These are phyloP conservation scores for Hymenopus coronatus DNA, from an alignment of 2,888 invertebrate genomes.

Conservation along the genomic window DNA sequence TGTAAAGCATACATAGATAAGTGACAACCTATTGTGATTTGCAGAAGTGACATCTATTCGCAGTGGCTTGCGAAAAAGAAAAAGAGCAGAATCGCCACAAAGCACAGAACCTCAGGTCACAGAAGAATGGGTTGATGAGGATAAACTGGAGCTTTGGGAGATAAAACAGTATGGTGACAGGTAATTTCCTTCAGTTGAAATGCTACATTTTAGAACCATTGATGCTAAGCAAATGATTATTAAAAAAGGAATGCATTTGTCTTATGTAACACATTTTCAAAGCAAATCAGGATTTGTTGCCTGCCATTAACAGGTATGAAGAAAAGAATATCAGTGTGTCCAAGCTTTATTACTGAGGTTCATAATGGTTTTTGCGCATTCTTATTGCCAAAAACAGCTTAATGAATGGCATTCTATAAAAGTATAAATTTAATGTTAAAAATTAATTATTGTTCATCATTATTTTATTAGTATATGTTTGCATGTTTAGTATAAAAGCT, in stretches of 20 bases:
- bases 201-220: not conserved
- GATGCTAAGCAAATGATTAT: not conserved
- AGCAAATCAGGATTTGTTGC: not conserved
- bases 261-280: not conserved
- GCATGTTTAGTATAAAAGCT: not conserved
- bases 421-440: too few relatives aligned
- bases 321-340: not conserved
- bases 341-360: not conserved
- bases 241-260: not conserved
- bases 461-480: not conserved
- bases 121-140: slow-evolving; percentile 96
- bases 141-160: slow-evolving; percentile 94
- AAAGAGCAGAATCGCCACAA: slow-evolving; percentile 90
- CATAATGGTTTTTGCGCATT: not conserved
- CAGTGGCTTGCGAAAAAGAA: slow-evolving; percentile 88
- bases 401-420: not conserved
- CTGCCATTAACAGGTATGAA: not conserved
- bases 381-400: not conserved
- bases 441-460: too few relatives aligned
- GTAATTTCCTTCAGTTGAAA: slow-evolving; percentile 47
- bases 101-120: slow-evolving; percentile 92
- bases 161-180: slow-evolving; percentile 89
- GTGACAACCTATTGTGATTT: slow-evolving; percentile 26
- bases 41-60: slow-evolving; percentile 91
- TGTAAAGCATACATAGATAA: not conserved